Conservation (phyloP, 2,888 invertebrate species). For the Tetragonisca angustula region DNA sequence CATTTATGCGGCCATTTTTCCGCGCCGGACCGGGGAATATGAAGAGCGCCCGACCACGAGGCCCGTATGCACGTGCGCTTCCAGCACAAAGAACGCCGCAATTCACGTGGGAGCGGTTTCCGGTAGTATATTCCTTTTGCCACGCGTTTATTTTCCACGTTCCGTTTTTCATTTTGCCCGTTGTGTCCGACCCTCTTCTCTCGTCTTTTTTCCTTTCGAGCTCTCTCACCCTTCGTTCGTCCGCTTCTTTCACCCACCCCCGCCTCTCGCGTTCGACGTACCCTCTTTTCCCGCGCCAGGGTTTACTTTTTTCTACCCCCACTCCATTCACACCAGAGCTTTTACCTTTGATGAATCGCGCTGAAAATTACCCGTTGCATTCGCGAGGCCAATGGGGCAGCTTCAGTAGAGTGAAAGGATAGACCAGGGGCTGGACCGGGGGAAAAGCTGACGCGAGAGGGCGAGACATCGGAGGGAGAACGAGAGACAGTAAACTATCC, state of each 20-base stretch:
- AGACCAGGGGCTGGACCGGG: background rate
- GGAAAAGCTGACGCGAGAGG: background rate
- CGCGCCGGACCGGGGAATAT: conserved; percentile 6
- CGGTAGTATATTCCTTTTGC: conserved; percentile 43
- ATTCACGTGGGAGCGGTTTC: conserved; percentile 51
- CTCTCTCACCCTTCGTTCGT: background rate
- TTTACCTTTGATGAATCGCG: conserved; percentile 70
- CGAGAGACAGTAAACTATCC: conserved; percentile 16
- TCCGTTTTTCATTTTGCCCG: conserved; percentile 63
- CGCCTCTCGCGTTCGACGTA: background rate
- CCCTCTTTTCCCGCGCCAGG: background rate
- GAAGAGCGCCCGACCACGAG: conserved; percentile 21
- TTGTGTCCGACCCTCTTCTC: conserved; percentile 10
- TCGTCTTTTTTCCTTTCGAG: too few species aligned
- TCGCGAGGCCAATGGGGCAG: conserved; percentile 44
- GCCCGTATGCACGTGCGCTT: conserved; percentile 3
- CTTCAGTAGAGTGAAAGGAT: conserved; percentile 35
- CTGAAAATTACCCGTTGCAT: conserved; percentile 61
- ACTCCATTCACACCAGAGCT: conserved; percentile 58
- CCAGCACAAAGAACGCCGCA: conserved; percentile 51
- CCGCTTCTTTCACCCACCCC: background rate
- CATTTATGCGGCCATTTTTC: conserved; percentile 53
- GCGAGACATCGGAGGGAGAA: background rate
- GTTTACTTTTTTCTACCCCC: background rate
- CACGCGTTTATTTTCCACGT: conserved; percentile 62